Percentiles rank a stretch among this genome's conserved stretches.
These are phyloP conservation scores for Elaeidobius kamerunicus DNA, from an alignment of 2,888 invertebrate genomes.

Conservation along the genomic window DNA sequence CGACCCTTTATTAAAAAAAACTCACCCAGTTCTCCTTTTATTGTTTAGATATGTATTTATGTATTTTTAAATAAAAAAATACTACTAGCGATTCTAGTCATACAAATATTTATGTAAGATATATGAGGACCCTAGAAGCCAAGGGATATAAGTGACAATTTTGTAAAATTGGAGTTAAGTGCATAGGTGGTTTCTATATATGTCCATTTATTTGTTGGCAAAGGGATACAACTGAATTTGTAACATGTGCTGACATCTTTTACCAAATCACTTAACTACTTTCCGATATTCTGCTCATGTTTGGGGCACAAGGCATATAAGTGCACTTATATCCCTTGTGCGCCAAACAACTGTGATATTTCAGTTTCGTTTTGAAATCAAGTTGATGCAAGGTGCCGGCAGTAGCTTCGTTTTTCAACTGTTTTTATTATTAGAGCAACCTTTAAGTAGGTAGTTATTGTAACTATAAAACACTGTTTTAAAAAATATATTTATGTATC, in stretches of 20 bases:
- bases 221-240: background rate
- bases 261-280: conserved; percentile 1
- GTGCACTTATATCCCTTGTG: background rate
- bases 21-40: too few species aligned
- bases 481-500: too few species aligned
- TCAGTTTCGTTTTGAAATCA: background rate
- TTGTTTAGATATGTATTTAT: too few species aligned
- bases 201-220: background rate
- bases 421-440: too few species aligned
- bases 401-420: background rate
- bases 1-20: too few species aligned
- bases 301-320: background rate
- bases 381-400: background rate
- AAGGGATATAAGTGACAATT: conserved; percentile 1
- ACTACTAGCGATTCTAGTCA: too few species aligned
- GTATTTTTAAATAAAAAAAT: too few species aligned
- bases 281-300: background rate
- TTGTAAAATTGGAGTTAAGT: background rate
- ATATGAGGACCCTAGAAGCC: background rate
- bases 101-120: too few species aligned
- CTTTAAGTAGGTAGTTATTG: too few species aligned
- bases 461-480: too few species aligned
- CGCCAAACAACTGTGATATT: background rate
- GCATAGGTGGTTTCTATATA: background rate
- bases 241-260: background rate